phyloP scores from a whole-genome alignment of 2,113 vertebrate genomes.

The Tamias sibiricus region DNA sequence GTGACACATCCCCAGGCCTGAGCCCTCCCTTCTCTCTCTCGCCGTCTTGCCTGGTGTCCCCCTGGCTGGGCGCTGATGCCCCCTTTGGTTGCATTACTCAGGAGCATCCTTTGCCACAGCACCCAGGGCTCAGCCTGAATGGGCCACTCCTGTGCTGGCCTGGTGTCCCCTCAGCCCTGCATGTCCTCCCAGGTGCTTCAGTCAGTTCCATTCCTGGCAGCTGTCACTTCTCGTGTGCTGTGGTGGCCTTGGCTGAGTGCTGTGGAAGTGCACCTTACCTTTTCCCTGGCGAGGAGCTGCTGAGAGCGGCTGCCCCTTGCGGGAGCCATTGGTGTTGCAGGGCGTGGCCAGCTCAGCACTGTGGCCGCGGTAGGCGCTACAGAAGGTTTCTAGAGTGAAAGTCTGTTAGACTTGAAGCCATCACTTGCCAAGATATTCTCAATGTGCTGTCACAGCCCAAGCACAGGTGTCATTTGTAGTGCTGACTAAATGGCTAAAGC shows the following conservation, averaged over 20 bases:
- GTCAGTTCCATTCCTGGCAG: background rate
- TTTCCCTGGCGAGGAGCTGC: background rate
- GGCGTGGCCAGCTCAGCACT: background rate
- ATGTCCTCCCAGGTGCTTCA: too few species aligned
- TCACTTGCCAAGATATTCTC: background rate
- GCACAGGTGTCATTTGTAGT: rapidly evolving
- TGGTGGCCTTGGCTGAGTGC: background rate
- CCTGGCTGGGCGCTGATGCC: too few species aligned
- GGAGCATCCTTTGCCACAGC: too few species aligned
- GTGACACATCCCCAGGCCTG: too few species aligned
- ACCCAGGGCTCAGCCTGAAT: too few species aligned
- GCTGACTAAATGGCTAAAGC: background rate
- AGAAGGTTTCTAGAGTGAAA: background rate
- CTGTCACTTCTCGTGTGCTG: background rate
- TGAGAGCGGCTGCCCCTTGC: too few species aligned
- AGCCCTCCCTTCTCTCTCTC: too few species aligned
- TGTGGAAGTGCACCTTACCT: background rate
- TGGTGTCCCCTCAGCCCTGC: too few species aligned
- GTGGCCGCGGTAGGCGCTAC: rapidly evolving
- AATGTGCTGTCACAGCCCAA: background rate
- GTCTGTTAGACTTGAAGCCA: too few species aligned
- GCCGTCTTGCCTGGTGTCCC: too few species aligned
- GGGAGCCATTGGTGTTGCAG: background rate
- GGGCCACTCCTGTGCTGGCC: too few species aligned
- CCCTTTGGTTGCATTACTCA: too few species aligned